Conservation (phyloP, 2,797 vertebrate species). For the Crenuchus spilurus region DNA sequence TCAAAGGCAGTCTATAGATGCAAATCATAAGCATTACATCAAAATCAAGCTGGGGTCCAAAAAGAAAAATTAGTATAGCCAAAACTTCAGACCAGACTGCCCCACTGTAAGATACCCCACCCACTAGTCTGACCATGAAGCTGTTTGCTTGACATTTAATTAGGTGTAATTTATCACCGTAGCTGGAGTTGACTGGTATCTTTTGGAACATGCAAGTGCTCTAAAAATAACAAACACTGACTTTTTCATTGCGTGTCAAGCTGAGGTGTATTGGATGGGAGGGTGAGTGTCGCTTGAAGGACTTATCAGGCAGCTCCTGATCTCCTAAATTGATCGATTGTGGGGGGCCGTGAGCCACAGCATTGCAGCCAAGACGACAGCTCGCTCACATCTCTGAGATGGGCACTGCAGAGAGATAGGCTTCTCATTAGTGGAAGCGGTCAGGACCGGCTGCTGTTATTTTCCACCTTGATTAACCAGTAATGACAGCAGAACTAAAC, state of each 20-base stretch:
- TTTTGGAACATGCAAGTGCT: background rate
- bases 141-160: constrained; percentile 8
- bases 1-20: too few relatives aligned
- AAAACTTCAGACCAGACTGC: background rate
- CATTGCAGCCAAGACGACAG: constrained; percentile 45
- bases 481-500: constrained; percentile 72
- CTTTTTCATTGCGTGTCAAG: background rate
- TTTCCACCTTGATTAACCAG: constrained; percentile 75
- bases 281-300: background rate
- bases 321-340: constrained; percentile 64
- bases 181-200: background rate
- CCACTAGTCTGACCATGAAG: background rate
- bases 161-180: background rate
- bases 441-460: constrained; percentile 65
- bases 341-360: constrained; percentile 51
- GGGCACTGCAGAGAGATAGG: constrained; percentile 48
- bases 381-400: constrained; percentile 34
- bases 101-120: background rate
- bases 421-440: constrained; percentile 63
- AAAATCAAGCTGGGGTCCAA: too few relatives aligned
- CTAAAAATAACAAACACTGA: background rate
- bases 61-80: background rate
- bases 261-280: background rate
- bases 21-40: too few relatives aligned
- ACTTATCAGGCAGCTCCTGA: constrained; percentile 45